Conservation (phyloP, 2,113 vertebrate genomes). For the Leptocoma aspasia region DNA sequence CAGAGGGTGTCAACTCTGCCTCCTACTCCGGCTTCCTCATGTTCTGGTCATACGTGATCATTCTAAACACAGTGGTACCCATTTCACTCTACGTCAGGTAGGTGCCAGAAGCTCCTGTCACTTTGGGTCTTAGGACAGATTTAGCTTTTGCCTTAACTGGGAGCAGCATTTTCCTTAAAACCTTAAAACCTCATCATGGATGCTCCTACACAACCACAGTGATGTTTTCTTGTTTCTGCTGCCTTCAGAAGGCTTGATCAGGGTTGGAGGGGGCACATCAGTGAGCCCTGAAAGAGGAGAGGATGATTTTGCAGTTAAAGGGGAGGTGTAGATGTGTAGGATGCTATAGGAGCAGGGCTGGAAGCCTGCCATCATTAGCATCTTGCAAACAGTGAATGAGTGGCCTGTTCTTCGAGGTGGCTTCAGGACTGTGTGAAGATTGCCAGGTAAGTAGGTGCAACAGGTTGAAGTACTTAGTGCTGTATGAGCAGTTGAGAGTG, state of each 20-base stretch:
- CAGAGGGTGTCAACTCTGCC: slow-evolving; percentile 63
- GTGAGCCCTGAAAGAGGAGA: not conserved
- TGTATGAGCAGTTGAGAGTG: not conserved
- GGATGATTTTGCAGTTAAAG: not conserved
- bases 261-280: not conserved
- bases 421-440: not conserved
- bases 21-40: slow-evolving; percentile 78
- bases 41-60: slow-evolving; percentile 97
- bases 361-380: not conserved
- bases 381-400: not conserved
- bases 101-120: not conserved
- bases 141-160: not conserved
- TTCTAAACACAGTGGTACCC: slow-evolving; percentile 95
- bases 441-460: not conserved
- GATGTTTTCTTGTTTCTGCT: not conserved
- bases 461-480: not conserved
- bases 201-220: accelerated
- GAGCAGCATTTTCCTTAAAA: not conserved
- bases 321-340: not conserved
- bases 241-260: not conserved
- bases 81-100: slow-evolving; percentile 97
- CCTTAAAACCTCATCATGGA: not conserved
- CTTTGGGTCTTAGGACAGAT: not conserved
- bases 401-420: not conserved
- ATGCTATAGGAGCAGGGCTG: not conserved